Percentiles rank a stretch among this genome's conserved stretches.
These are phyloP conservation scores for Villa cingulata DNA, from an alignment of 2,888 invertebrate species.

Conservation along the genomic window DNA sequence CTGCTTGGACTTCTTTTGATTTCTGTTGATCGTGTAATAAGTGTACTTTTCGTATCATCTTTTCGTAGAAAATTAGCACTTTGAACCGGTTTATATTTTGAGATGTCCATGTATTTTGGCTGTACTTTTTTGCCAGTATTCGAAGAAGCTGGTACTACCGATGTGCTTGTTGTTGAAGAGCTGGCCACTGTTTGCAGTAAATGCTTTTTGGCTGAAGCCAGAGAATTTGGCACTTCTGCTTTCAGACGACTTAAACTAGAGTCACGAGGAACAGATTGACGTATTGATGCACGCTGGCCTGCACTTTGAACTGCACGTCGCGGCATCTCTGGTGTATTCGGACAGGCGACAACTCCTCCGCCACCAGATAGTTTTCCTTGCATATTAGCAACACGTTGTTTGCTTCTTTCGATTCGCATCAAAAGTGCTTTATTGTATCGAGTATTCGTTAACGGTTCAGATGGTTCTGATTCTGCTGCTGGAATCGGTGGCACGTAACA, in stretches of 20 bases:
- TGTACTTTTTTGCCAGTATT: conserved; percentile 21
- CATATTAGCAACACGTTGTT: conserved; percentile 26
- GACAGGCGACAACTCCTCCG: conserved; percentile 35
- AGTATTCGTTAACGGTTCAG: conserved; percentile 38
- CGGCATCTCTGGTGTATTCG: conserved; percentile 44
- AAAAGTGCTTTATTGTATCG: conserved; percentile 61
- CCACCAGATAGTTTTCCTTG: conserved; percentile 12
- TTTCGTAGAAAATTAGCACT: conserved; percentile 38
- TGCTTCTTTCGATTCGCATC: conserved; percentile 41
- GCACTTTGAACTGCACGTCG: conserved; percentile 25
- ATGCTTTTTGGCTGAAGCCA: conserved; percentile 35
- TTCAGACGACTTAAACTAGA: conserved; percentile 33
- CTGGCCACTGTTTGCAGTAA: conserved; percentile 30
- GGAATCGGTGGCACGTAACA: conserved; percentile 30
- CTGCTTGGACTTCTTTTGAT: conserved; percentile 34
- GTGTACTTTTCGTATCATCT: conserved; percentile 41
- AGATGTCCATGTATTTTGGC: conserved; percentile 46
- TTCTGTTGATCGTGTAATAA: conserved; percentile 18
- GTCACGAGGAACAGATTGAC: conserved; percentile 35
- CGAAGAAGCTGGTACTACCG: conserved; percentile 20
- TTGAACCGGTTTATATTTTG: conserved; percentile 44
- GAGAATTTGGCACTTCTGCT: conserved; percentile 32
- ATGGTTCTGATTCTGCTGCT: conserved; percentile 20
- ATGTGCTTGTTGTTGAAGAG: conserved; percentile 9
- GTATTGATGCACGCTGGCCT: conserved; percentile 16